Base-by-base conservation (phyloP, 2,888 invertebrate species). In the Cryptocephalus primarius region DNA sequence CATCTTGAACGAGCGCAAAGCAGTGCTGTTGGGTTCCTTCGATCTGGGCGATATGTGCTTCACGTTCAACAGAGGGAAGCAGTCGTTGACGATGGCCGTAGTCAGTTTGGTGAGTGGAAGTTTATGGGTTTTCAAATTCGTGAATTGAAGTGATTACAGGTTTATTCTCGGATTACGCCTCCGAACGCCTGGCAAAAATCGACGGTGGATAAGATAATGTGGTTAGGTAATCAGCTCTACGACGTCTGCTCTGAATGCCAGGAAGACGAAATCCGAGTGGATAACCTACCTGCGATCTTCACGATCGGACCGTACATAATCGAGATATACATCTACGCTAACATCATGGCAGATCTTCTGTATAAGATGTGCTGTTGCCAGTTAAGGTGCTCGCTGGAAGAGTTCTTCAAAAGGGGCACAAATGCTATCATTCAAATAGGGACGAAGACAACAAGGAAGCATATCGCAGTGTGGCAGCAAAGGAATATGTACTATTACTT, bases 131-230 rank as follows among this genome's bases (percentile, higher is more conserved):
- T 2, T 22, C 22, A 6, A 22, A 22, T 22, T 22, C 6, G 6
- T 22, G 6, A 36, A 4, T 36, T 11, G 36, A 36, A 36, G 4
- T 36, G 12, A 4, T 36, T 36, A 6, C 36, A 63, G 63, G 60
- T 80, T 0, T 83, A 83, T 54, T 73, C 80, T 0, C 76, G 79
- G 58, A 79, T 83, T 52, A 80, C 82, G 2, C 77, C 78, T 0
- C 76, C 81, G 0, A 77, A 75, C 44, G 72, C 76, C 0, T 79
- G 79, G 79, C 75, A 74, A 54, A 71, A 72, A 8, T 75, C 72
- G 48, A 79, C 77, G 0, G 53, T 79, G 1, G 77, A 79, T 57
- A 79, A 79, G 63, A 72, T 79, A 43, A 61, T 79, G 57, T 72
- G 76, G 8, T 66, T 79, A 11, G 78, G 78, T 0, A 78, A 77